phyloP scores from a whole-genome alignment of 1,140 invertebrate genomes.

The Bombus picipes region DNA sequence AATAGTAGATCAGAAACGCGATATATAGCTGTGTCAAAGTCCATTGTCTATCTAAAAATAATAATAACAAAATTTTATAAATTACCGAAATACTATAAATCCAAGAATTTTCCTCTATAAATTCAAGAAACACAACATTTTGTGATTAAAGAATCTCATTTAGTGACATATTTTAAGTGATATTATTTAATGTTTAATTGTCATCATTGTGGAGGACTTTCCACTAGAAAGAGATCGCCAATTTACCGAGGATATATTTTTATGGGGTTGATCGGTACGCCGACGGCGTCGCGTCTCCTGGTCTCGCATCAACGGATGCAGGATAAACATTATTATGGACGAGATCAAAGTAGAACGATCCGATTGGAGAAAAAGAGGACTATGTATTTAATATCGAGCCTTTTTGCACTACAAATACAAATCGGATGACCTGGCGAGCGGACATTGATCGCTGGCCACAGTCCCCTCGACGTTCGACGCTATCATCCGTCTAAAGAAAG shows the following conservation, averaged over 20 bases:
- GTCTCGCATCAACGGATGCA: constrained; percentile 64
- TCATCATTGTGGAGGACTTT: background rate
- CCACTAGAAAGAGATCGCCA: too few species aligned
- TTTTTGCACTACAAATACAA: constrained; percentile 73
- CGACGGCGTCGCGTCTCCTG: background rate
- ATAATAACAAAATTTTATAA: too few species aligned
- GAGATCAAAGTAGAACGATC: constrained; percentile 70
- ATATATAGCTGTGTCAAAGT: too few species aligned
- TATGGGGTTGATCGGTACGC: background rate
- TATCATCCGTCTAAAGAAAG: background rate
- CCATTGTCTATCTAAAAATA: too few species aligned
- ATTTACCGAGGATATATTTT: constrained; percentile 12
- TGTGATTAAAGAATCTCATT: too few species aligned
- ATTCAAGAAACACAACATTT: too few species aligned
- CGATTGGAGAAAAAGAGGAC: constrained; percentile 66
- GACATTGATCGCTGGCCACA: constrained; percentile 51
- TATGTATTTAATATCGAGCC: constrained; percentile 73
- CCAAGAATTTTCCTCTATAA: too few species aligned
- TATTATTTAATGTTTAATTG: too few species aligned
- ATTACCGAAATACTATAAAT: too few species aligned
- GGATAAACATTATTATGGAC: constrained; percentile 71
- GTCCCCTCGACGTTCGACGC: background rate
- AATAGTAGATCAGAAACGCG: too few species aligned
- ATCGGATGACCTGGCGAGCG: constrained; percentile 55
- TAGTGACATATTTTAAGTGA: too few species aligned